Evolutionary conservation across 2,797 vertebrate species (phyloP).

Genomic region (Lycodopsis pacificus): DNA sequence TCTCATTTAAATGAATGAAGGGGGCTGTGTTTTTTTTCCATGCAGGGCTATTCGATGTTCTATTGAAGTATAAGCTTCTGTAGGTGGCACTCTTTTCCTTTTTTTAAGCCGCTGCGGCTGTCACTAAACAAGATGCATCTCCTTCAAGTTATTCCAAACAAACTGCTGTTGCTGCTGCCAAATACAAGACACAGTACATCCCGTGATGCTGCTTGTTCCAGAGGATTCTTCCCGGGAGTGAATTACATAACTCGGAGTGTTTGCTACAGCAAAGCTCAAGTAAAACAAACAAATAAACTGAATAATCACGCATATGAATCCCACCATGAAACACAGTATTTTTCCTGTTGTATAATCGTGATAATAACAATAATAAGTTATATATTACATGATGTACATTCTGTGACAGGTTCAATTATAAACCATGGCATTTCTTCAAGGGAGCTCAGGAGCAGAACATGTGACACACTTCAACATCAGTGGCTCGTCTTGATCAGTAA

Average conservation of each 20-base stretch:
- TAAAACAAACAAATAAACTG: constrained; percentile 53
- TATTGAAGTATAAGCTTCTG: constrained; percentile 12
- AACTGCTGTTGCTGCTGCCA: constrained; percentile 50
- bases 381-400: constrained; percentile 10
- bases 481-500: constrained; percentile 46
- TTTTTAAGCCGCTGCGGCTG: constrained; percentile 23
- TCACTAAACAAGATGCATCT: constrained; percentile 43
- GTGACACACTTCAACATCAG: constrained; percentile 55
- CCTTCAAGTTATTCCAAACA: constrained; percentile 45
- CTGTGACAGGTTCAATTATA: constrained; percentile 25
- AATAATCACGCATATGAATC: constrained; percentile 19
- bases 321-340: background rate
- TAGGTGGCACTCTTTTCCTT: constrained; percentile 24
- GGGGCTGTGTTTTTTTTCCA: background rate
- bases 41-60: constrained; percentile 2
- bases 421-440: constrained; percentile 21
- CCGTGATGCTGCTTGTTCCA: constrained; percentile 58
- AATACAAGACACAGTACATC: constrained; percentile 48
- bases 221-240: constrained; percentile 44
- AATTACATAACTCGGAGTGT: constrained; percentile 61
- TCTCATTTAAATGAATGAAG: constrained; percentile 5
- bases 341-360: background rate
- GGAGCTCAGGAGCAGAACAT: constrained; percentile 35
- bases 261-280: constrained; percentile 41
- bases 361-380: background rate